phyloP scores from a whole-genome alignment of 2,113 vertebrate genomes.

The Piaya cayana region DNA sequence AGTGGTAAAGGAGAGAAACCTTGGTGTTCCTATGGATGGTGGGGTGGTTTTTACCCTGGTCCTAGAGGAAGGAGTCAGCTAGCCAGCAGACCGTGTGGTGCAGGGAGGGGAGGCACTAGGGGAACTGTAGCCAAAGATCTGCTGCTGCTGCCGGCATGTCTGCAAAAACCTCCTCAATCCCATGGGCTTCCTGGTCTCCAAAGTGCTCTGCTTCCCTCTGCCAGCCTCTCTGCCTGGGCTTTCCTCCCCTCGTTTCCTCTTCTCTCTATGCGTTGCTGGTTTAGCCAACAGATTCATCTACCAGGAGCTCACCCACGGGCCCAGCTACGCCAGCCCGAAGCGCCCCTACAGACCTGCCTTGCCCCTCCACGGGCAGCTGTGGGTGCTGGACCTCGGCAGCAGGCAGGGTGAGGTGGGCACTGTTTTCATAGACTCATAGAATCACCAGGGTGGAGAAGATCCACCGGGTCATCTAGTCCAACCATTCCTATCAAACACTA shows the following conservation, averaged over 20 bases:
- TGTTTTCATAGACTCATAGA: no score
- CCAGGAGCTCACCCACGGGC: background rate
- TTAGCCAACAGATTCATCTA: background rate
- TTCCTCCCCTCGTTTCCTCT: background rate
- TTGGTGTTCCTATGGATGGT: background rate
- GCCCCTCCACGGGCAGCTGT: background rate
- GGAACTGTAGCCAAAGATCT: background rate
- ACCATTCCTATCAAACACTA: no score
- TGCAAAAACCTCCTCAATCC: background rate
- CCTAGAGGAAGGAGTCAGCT: background rate
- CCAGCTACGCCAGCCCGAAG: background rate
- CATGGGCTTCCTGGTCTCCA: background rate
- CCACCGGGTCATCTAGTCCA: no score
- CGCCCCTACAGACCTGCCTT: background rate
- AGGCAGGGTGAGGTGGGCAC: background rate
- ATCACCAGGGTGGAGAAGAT: no score
- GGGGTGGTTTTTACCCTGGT: background rate
- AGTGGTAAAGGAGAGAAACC: background rate
- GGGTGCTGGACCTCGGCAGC: background rate
- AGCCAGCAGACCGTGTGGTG: fast-evolving
- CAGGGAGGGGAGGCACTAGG: background rate
- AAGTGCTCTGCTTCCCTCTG: background rate
- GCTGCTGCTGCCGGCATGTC: background rate
- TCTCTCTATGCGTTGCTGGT: background rate
- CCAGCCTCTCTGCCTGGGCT: background rate